phyloP scores from a whole-genome alignment of 2,888 invertebrate genomes.

The Taphrorychus bicolor region DNA sequence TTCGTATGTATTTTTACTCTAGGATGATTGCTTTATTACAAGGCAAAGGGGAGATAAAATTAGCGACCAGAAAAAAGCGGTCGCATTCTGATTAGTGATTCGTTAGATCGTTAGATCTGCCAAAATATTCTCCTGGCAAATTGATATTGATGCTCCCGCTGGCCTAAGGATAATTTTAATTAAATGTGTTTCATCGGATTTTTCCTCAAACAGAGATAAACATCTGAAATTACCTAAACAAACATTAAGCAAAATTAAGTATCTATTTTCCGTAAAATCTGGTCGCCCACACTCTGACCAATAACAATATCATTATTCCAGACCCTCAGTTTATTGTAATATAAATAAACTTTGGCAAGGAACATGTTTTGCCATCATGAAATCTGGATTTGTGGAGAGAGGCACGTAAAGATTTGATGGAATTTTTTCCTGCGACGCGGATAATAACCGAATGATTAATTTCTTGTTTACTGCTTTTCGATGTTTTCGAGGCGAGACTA shows the following conservation, averaged over 20 bases:
- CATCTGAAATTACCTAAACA: not conserved
- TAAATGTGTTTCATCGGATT: not conserved
- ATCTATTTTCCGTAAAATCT: not conserved
- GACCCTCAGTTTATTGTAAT: not conserved
- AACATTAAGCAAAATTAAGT: not conserved
- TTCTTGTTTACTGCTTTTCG: not conserved
- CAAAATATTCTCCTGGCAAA: not conserved
- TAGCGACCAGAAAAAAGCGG: not conserved
- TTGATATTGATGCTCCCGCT: not conserved
- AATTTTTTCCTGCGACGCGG: not conserved
- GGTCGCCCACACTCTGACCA: not conserved
- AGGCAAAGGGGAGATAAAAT: not conserved
- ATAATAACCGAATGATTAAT: not conserved
- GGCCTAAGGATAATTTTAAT: not conserved
- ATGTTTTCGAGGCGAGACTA: not conserved
- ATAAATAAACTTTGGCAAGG: constrained; percentile 11
- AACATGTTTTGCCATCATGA: constrained; percentile 16
- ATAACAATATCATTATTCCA: constrained; percentile 5
- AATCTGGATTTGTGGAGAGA: constrained; percentile 12
- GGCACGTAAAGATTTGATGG: constrained; percentile 11
- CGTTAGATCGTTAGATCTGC: not conserved
- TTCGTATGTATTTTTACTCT: constrained; percentile 5
- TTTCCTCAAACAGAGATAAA: not conserved
- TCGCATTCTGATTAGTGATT: not conserved
- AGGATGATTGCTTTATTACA: constrained; percentile 3